Percentiles rank a stretch among this genome's conserved stretches.
Conservation (phyloP, 1,140 invertebrate genomes). For the Drosophila lacteicornis region DNA sequence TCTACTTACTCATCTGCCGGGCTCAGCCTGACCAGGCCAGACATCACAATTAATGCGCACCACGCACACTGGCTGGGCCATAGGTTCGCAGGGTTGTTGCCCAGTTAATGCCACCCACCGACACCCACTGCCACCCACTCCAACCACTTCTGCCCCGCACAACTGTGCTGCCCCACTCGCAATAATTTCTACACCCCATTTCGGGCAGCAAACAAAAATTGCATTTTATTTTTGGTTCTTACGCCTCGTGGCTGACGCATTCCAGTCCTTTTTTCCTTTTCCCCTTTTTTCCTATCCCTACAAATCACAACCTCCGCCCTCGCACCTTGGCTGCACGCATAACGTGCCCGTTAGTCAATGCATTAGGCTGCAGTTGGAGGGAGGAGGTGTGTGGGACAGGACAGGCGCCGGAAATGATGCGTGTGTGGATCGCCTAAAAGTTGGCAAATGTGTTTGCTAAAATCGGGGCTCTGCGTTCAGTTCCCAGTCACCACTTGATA, state of each 20-base stretch:
- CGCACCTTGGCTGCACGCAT: constrained; percentile 38
- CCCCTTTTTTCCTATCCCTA: constrained; percentile 18
- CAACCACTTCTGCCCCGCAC: neutral
- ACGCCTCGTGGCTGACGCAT: constrained; percentile 47
- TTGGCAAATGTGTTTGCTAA: constrained; percentile 43
- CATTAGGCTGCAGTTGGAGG: constrained; percentile 49
- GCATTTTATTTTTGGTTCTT: constrained; percentile 80
- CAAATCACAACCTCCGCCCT: constrained; percentile 42
- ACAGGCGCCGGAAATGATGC: constrained; percentile 1
- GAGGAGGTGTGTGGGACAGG: neutral
- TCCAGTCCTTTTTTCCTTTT: constrained; percentile 32
- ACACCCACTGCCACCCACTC: neutral
- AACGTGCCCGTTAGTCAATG: constrained; percentile 74
- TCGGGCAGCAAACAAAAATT: constrained; percentile 73
- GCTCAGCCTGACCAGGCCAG: constrained; percentile 53
- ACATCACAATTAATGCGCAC: constrained; percentile 80
- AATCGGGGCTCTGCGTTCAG: constrained; percentile 28
- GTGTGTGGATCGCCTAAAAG: constrained; percentile 39
- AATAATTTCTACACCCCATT: constrained; percentile 73
- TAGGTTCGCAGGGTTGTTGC: constrained; percentile 21
- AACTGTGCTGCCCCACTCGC: constrained; percentile 16
- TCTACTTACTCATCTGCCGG: constrained; percentile 78
- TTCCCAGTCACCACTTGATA: neutral
- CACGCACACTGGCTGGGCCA: constrained; percentile 31
- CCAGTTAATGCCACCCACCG: constrained; percentile 76